A percentile compares a stretch with the other conserved stretches of the same genome.
Evolutionary conservation across 1,140 invertebrate species (phyloP).

Genomic region (Aradophagus sp.): DNA sequence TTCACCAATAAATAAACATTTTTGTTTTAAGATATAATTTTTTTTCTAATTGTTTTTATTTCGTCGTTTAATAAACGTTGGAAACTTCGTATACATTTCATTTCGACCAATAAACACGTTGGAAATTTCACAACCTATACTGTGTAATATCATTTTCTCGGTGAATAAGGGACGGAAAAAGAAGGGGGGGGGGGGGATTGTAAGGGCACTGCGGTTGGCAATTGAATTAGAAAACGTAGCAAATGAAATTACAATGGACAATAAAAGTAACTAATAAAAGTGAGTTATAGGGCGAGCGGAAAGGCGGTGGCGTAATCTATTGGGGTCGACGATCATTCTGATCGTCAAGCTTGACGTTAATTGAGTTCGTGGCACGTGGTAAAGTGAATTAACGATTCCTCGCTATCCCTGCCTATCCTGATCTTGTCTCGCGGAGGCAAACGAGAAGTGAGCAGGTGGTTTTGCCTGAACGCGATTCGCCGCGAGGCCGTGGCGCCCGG

Average conservation of each 20-base stretch:
- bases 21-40: too few relatives aligned
- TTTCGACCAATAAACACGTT: too few relatives aligned
- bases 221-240: slow-evolving; percentile 50
- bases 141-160: too few relatives aligned
- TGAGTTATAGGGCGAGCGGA: slow-evolving; percentile 45
- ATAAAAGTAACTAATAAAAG: slow-evolving; percentile 49
- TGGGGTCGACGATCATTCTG: slow-evolving; percentile 65
- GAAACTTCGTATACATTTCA: too few relatives aligned
- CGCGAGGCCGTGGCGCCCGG: slow-evolving; percentile 11
- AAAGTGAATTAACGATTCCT: slow-evolving; percentile 69
- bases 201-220: slow-evolving; percentile 15
- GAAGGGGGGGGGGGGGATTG: too few relatives aligned
- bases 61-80: too few relatives aligned
- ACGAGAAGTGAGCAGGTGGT: slow-evolving; percentile 57
- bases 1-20: too few relatives aligned
- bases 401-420: slow-evolving; percentile 59
- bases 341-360: slow-evolving; percentile 69
- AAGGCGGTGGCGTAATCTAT: slow-evolving; percentile 39
- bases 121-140: too few relatives aligned
- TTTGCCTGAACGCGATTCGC: slow-evolving; percentile 41
- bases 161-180: too few relatives aligned
- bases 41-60: too few relatives aligned
- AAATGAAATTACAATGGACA: slow-evolving; percentile 44
- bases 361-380: slow-evolving; percentile 67
- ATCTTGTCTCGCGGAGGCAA: slow-evolving; percentile 55